Conservation (phyloP, 2,113 vertebrate genomes). For the Aleadryas rufinucha region DNA sequence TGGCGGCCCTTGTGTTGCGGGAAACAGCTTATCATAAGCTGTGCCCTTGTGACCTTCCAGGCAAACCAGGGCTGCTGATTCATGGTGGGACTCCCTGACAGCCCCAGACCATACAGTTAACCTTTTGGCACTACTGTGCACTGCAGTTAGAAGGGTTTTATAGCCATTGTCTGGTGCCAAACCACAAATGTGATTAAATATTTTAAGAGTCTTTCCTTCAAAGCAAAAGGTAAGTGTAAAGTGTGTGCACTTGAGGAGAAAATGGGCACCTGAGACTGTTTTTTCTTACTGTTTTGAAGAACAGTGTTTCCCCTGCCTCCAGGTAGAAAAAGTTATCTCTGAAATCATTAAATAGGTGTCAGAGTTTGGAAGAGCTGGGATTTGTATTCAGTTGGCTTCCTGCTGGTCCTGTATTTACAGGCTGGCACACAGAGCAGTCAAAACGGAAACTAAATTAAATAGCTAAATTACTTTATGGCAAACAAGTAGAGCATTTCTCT, state of each 20-base stretch:
- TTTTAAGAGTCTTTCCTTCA: slow-evolving; percentile 52
- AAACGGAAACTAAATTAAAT: background rate
- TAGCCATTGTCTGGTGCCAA: slow-evolving; percentile 26
- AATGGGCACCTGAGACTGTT: background rate
- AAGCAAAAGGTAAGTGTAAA: slow-evolving; percentile 10
- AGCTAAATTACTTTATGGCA: background rate
- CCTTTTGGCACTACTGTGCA: background rate
- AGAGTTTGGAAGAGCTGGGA: background rate
- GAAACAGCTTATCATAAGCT: slow-evolving; percentile 37
- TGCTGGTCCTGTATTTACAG: background rate
- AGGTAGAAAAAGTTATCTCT: background rate
- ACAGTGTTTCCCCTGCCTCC: background rate
- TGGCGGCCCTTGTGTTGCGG: background rate
- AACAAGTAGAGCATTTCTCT: background rate
- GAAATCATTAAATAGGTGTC: background rate
- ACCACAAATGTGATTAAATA: slow-evolving; percentile 49
- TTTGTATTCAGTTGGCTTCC: background rate
- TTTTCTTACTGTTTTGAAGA: background rate
- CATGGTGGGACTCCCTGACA: slow-evolving; percentile 3
- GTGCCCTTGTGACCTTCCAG: slow-evolving; percentile 26
- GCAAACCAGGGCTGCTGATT: background rate
- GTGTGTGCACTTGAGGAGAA: background rate
- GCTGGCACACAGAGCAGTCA: background rate
- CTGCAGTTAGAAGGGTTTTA: slow-evolving; percentile 38
- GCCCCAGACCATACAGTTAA: background rate